Conservation (phyloP, 2,888 invertebrate species). For the Panorpa germanica region DNA sequence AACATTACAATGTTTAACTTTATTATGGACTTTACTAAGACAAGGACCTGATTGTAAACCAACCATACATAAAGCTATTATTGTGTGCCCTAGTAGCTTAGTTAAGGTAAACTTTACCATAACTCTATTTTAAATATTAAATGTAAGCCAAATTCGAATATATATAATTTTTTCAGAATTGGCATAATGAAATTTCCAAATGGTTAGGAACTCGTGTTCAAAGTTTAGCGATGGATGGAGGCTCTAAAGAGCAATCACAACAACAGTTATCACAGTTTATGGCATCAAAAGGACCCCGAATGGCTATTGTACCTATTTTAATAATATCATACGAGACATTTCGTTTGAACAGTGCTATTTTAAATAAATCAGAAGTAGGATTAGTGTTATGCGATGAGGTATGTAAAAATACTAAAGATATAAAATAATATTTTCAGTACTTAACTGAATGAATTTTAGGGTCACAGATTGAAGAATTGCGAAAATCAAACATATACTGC, state of each 20-base stretch:
- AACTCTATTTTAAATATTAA: too few relatives aligned
- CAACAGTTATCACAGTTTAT: conserved; percentile 65
- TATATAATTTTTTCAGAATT: conserved; percentile 61
- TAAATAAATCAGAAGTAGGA: conserved; percentile 84
- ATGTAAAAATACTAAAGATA: conserved; percentile 10
- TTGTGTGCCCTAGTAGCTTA: conserved; percentile 92
- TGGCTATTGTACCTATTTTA: conserved; percentile 72
- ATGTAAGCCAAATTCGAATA: conserved; percentile 4
- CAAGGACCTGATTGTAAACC: conserved; percentile 89
- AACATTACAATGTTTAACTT: conserved; percentile 90
- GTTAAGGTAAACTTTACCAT: too few relatives aligned
- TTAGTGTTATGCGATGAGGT: conserved; percentile 95
- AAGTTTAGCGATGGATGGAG: conserved; percentile 72
- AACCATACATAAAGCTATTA: conserved; percentile 77
- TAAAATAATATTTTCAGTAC: neutral
- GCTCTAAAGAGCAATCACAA: conserved; percentile 72
- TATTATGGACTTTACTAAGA: conserved; percentile 83
- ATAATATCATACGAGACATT: conserved; percentile 99
- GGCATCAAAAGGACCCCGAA: conserved; percentile 55
- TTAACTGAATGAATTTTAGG: conserved; percentile 24
- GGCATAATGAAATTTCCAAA: conserved; percentile 96
- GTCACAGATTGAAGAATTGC: conserved; percentile 92
- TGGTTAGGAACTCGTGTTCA: conserved; percentile 79
- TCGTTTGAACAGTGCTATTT: conserved; percentile 73
- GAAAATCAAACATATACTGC: conserved; percentile 97